phyloP scores from a whole-genome alignment of 2,888 invertebrate genomes.

The Amiota communis region DNA sequence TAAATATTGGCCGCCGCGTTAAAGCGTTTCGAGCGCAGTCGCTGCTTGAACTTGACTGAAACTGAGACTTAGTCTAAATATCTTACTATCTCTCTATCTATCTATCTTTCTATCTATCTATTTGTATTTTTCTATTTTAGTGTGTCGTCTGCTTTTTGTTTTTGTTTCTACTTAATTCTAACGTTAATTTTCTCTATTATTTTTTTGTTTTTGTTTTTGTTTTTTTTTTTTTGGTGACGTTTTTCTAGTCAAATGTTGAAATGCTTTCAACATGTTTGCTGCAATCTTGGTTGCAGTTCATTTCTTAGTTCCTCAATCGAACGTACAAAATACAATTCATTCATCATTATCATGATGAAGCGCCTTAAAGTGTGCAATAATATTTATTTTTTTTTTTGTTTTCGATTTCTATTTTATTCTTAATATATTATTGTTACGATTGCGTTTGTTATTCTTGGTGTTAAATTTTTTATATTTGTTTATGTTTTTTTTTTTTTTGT shows the following conservation, averaged over 20 bases:
- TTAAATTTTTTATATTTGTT: no score
- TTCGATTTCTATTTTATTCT: background rate
- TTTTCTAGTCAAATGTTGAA: no score
- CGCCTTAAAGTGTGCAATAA: conserved; percentile 1
- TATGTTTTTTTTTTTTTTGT: background rate
- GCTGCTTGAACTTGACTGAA: no score
- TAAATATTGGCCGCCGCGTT: background rate
- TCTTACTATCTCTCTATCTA: background rate
- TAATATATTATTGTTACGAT: no score
- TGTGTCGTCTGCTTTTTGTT: background rate
- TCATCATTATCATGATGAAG: conserved; percentile 1
- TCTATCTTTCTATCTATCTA: no score
- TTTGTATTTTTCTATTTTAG: background rate
- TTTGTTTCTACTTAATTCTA: background rate
- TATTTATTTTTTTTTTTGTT: background rate
- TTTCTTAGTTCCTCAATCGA: background rate
- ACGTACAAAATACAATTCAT: background rate
- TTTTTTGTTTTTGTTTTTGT: no score
- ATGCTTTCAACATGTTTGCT: background rate
- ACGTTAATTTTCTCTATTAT: no score
- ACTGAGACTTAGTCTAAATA: no score
- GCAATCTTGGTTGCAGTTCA: background rate
- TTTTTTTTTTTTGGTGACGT: no score
- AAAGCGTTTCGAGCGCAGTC: no score
- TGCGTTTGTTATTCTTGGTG: no score